These are phyloP conservation scores for Notospermus geniculatus DNA, from an alignment of 1,140 invertebrate genomes.

Conservation along the genomic window DNA sequence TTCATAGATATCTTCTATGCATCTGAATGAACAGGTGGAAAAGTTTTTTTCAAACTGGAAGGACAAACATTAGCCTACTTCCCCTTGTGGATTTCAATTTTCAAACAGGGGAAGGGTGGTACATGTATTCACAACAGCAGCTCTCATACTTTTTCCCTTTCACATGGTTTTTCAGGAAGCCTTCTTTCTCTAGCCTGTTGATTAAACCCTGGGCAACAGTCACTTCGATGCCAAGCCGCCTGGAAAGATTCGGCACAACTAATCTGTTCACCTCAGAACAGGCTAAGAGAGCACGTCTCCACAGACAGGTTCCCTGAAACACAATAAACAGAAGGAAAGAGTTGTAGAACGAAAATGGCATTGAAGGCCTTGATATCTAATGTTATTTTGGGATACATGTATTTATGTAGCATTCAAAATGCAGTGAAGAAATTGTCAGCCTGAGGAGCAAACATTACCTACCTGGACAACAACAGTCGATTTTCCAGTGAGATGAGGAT, in stretches of 20 bases:
- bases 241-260: conserved; percentile 37
- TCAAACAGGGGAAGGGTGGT: too few relatives aligned
- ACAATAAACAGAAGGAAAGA: too few relatives aligned
- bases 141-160: conserved; percentile 32
- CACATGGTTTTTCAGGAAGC: conserved; percentile 37
- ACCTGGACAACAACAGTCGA: conserved; percentile 43
- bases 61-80: too few relatives aligned
- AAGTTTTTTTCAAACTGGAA: too few relatives aligned
- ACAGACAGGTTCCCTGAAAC: conserved; percentile 48
- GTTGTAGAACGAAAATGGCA: neutral
- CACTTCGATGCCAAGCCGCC: conserved; percentile 44
- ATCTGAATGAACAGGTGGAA: too few relatives aligned
- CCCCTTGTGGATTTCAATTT: too few relatives aligned
- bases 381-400: too few relatives aligned
- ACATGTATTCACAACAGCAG: neutral
- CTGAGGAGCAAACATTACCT: conserved; percentile 1
- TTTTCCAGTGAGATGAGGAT: conserved; percentile 38
- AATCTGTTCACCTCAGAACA: conserved; percentile 39
- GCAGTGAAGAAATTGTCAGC: too few relatives aligned
- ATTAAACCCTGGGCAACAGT: conserved; percentile 49
- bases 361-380: too few relatives aligned
- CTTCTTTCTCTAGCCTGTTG: conserved; percentile 49
- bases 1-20: too few relatives aligned
- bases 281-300: conserved; percentile 43
- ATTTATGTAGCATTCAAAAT: too few relatives aligned